These are phyloP conservation scores for Melanocharis versteri DNA, from an alignment of 2,113 vertebrate genomes.

Conservation along the genomic window DNA sequence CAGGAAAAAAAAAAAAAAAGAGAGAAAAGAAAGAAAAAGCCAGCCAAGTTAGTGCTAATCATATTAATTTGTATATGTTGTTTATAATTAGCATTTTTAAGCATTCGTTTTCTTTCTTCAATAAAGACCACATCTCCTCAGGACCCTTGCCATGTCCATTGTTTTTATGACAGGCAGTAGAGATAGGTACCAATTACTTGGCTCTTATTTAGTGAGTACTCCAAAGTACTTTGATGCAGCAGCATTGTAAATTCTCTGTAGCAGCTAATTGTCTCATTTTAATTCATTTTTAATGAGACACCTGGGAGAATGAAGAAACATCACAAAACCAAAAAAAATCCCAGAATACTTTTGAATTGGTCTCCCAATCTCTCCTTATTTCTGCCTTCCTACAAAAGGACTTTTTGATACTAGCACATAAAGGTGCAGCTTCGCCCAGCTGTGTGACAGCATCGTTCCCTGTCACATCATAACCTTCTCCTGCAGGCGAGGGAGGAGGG, in stretches of 20 bases:
- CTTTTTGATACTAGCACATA: not conserved
- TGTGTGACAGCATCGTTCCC: not conserved
- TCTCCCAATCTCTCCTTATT: not conserved
- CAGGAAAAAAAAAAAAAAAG: not conserved
- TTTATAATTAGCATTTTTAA: not conserved
- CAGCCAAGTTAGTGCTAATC: not conserved
- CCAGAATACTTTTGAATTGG: not conserved
- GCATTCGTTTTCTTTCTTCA: not conserved
- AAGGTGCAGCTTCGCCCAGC: not conserved
- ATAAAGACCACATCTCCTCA: not conserved
- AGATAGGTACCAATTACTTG: not conserved
- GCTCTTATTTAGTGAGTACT: not conserved
- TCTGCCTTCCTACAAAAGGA: not conserved
- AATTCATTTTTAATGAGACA: constrained; percentile 52
- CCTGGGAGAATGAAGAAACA: not conserved
- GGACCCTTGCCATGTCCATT: not conserved
- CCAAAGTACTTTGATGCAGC: constrained; percentile 21
- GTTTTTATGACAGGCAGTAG: not conserved
- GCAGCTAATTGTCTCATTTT: constrained; percentile 44
- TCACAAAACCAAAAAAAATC: not conserved
- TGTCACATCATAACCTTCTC: not conserved
- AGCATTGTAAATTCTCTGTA: not conserved
- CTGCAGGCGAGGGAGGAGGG: rapidly evolving
- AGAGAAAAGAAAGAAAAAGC: not conserved
- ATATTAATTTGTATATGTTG: not conserved